Percentiles rank a stretch among this genome's conserved stretches.
These are phyloP conservation scores for Fistularia tabacaria DNA, from an alignment of 2,797 vertebrate genomes.

Conservation along the genomic window DNA sequence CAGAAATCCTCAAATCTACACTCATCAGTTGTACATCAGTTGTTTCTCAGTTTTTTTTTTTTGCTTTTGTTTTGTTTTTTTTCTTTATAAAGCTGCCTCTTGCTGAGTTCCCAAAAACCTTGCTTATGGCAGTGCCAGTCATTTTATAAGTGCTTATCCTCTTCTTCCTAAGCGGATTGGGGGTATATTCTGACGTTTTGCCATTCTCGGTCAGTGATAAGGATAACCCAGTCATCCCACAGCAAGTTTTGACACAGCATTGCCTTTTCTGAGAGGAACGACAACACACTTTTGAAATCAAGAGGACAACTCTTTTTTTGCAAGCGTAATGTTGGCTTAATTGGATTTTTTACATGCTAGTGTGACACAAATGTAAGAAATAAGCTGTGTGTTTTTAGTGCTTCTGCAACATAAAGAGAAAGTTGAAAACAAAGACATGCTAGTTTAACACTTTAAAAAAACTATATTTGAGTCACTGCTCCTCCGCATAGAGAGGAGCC, in stretches of 20 bases:
- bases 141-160: conserved; percentile 61
- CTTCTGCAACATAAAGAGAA: conserved; percentile 3
- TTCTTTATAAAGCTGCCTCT: conserved; percentile 42
- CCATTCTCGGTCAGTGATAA: conserved; percentile 59
- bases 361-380: neutral
- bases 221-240: conserved; percentile 58
- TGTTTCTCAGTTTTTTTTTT: conserved; percentile 19
- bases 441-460: too few species aligned
- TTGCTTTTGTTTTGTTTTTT: too few species aligned
- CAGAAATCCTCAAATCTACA: conserved; percentile 25
- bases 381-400: conserved; percentile 9
- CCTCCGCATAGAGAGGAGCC: too few species aligned
- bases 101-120: conserved; percentile 50
- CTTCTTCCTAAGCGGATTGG: conserved; percentile 59
- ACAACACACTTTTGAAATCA: conserved; percentile 10
- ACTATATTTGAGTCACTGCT: too few species aligned
- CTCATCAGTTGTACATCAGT: conserved; percentile 36
- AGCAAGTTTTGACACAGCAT: conserved; percentile 41
- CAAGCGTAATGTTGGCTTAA: conserved; percentile 10
- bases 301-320: too few species aligned
- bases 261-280: conserved; percentile 33
- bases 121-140: conserved; percentile 48
- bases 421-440: too few species aligned
- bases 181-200: conserved; percentile 49
- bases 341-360: neutral